Conservation (phyloP, 2,113 vertebrate genomes). For the Rhadina sibilatrix region DNA sequence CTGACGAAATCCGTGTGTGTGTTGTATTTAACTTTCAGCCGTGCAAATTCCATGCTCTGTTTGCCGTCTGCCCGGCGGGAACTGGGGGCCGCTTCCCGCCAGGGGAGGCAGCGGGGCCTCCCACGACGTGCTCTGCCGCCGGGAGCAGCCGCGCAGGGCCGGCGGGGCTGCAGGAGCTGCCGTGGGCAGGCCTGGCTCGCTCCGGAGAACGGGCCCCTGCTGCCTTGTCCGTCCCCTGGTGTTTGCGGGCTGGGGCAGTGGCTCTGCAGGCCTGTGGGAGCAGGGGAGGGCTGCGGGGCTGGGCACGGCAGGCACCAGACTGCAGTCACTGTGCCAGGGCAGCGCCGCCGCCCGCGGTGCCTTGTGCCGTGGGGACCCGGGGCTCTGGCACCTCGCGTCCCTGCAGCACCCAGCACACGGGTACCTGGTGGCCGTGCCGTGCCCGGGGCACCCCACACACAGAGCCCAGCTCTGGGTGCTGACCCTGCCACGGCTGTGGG, state of each 20-base stretch:
- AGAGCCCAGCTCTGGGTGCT: neutral
- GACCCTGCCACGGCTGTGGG: neutral
- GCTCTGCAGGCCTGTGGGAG: neutral
- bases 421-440: neutral
- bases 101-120: slow-evolving; percentile 3
- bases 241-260: fast-evolving
- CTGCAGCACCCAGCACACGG: neutral
- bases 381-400: neutral
- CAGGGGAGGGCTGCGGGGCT: neutral
- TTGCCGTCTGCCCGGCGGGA: slow-evolving; percentile 33
- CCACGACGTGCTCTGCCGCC: neutral
- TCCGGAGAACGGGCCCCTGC: fast-evolving
- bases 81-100: neutral
- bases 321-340: fast-evolving
- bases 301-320: fast-evolving
- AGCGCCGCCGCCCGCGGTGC: fast-evolving
- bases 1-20: slow-evolving; percentile 43
- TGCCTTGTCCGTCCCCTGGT: neutral
- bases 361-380: fast-evolving
- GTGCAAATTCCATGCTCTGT: slow-evolving; percentile 62
- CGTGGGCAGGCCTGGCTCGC: fast-evolving
- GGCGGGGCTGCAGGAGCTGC: neutral
- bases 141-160: neutral
- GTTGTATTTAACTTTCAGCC: slow-evolving; percentile 58
- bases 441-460: neutral